These are phyloP conservation scores for Pristionchus mayeri DNA, from an alignment of 2,888 invertebrate species.

Conservation along the genomic window DNA sequence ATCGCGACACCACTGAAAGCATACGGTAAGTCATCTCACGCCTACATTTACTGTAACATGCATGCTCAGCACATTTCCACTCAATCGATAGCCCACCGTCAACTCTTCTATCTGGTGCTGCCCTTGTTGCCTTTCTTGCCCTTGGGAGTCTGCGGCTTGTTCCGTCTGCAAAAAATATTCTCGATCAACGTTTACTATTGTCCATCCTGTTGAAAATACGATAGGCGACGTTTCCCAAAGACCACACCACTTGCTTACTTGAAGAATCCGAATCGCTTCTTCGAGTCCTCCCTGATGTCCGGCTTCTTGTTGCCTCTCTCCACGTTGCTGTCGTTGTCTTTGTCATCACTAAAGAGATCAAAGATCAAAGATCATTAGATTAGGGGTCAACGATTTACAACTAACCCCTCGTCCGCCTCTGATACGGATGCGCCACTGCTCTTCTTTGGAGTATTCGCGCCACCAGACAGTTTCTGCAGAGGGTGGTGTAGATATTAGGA, in stretches of 20 bases:
- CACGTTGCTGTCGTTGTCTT: background rate
- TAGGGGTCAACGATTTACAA: background rate
- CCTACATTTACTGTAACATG: too few species aligned
- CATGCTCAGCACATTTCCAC: background rate
- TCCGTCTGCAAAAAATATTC: background rate
- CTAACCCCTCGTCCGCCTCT: background rate
- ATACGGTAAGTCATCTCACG: too few species aligned
- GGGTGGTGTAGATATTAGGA: too few species aligned
- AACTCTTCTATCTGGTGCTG: background rate
- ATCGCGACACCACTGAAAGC: background rate
- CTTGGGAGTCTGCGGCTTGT: background rate
- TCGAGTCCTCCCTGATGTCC: background rate
- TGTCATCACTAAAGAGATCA: background rate
- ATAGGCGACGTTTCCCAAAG: too few species aligned
- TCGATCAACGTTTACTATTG: background rate
- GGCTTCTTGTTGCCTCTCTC: constrained; percentile 5
- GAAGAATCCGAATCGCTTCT: background rate
- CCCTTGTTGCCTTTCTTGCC: background rate
- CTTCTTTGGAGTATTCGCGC: background rate
- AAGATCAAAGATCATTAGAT: background rate
- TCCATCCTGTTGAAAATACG: too few species aligned
- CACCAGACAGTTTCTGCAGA: too few species aligned
- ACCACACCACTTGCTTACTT: too few species aligned
- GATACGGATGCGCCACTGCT: background rate
- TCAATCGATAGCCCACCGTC: background rate